phyloP scores from a whole-genome alignment of 2,888 invertebrate genomes.

The Spicauda simplicius region DNA sequence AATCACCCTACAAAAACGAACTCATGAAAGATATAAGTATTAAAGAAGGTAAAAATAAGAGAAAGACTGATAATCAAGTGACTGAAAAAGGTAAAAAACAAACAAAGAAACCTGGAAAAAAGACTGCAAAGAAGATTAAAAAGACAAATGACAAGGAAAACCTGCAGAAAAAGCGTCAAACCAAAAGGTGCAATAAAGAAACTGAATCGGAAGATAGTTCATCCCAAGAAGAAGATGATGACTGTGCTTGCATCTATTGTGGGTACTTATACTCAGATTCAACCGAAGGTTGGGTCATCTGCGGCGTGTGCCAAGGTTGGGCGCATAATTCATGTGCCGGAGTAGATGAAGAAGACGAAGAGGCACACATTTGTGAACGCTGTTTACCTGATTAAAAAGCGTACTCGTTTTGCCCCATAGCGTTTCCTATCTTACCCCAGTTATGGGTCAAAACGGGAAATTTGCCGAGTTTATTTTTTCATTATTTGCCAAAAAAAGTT shows the following conservation, averaged over 20 bases:
- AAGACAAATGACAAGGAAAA: background rate
- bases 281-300: conserved; percentile 45
- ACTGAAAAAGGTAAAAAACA: background rate
- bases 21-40: background rate
- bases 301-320: conserved; percentile 43
- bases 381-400: background rate
- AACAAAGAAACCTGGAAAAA: background rate
- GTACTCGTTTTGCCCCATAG: background rate
- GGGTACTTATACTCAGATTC: conserved; percentile 8
- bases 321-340: conserved; percentile 45
- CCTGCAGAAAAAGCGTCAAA: background rate
- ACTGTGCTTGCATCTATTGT: conserved; percentile 12
- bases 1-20: background rate
- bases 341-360: conserved; percentile 42
- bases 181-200: background rate
- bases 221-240: background rate
- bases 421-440: background rate
- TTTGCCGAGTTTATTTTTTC: background rate
- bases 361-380: conserved; percentile 41
- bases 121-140: background rate
- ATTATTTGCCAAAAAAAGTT: background rate
- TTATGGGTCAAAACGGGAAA: background rate
- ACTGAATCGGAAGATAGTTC: background rate
- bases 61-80: too few relatives aligned
- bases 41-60: too few relatives aligned